A percentile compares a stretch with the other conserved stretches of the same genome.
Conservation (phyloP, 2,797 vertebrate genomes). For the Xyrichtys novacula region DNA sequence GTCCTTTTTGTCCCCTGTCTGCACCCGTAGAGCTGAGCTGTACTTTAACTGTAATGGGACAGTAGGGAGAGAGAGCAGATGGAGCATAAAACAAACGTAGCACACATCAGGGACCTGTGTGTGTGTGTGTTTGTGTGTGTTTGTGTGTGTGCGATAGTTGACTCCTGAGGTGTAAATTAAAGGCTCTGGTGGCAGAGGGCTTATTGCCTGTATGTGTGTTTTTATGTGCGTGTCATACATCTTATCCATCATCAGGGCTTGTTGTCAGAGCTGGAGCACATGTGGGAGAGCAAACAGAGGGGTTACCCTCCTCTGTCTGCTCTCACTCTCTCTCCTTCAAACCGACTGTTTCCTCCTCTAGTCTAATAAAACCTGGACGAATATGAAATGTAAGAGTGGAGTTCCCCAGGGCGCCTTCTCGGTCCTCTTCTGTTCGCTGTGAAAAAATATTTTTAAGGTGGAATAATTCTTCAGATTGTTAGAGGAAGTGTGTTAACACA, state of each 20-base stretch:
- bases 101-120: slow-evolving; percentile 42
- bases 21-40: slow-evolving; percentile 37
- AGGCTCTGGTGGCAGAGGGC: slow-evolving; percentile 1
- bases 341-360: not conserved
- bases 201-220: slow-evolving; percentile 22
- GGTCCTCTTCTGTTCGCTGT: not conserved
- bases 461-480: not conserved
- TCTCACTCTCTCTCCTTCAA: no score
- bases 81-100: slow-evolving; percentile 60
- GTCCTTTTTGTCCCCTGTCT: slow-evolving; percentile 59
- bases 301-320: not conserved
- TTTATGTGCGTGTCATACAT: slow-evolving; percentile 41
- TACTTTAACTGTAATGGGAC: slow-evolving; percentile 52
- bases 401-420: not conserved
- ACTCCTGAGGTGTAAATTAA: slow-evolving; percentile 25
- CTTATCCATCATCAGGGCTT: slow-evolving; percentile 1
- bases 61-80: slow-evolving; percentile 57
- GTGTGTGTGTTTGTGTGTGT: slow-evolving; percentile 15
- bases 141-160: not conserved
- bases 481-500: no score
- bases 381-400: not conserved
- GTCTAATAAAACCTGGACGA: no score
- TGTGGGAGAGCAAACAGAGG: not conserved
- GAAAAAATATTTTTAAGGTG: not conserved
- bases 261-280: not conserved